Base-by-base conservation (phyloP, 2,888 invertebrate genomes). In the Timema podura region DNA sequence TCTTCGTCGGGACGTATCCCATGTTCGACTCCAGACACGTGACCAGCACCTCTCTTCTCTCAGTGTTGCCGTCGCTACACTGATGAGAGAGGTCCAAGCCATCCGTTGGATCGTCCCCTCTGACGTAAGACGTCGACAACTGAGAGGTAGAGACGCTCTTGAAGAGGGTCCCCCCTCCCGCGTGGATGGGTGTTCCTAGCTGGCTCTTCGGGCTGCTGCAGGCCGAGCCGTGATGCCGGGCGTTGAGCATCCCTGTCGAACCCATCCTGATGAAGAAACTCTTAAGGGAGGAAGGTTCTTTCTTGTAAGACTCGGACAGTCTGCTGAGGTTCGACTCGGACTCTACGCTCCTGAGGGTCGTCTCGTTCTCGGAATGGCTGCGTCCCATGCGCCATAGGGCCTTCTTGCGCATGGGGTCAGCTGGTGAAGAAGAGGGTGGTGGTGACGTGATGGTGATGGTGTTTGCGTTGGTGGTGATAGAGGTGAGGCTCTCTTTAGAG, bases 31-130 rank as follows among this genome's bases (percentile, higher is more conserved):
- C 68, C 6, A 48, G 44, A 6, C 54, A 54, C 11, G 51, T 51
- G 6, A 67, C 67, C 0, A 59, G 68, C 2, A 16, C 30, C 11
- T 65, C 51, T 11, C 47, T 59, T 2, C n/a, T 44, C 13, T 15
- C 68, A 8, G 48, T 9, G 11, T 51, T 13, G 5, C 65, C 16
- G 16, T 69, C 54, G 48, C 54, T 68, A 30, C 61, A 30, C 7
- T 30, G 44, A 15, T 49, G 48, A 44, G 70, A 57, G 9, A 90
- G 83, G 77, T 90, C 91, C 69, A 91, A 85, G 59, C 90, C 91
- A 76, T 91, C 91, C n/a, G 90, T 89, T 9, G 91, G 91, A 81
- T 91, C 91, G 78, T 91, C 91, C 73, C 90, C 91, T 78, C 90
- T 89, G 51, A 91, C 86, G 78, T 91, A 91, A 3, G 83, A 71